Conservation (phyloP, 2,797 vertebrate species). For the Etheostoma perlongum region DNA sequence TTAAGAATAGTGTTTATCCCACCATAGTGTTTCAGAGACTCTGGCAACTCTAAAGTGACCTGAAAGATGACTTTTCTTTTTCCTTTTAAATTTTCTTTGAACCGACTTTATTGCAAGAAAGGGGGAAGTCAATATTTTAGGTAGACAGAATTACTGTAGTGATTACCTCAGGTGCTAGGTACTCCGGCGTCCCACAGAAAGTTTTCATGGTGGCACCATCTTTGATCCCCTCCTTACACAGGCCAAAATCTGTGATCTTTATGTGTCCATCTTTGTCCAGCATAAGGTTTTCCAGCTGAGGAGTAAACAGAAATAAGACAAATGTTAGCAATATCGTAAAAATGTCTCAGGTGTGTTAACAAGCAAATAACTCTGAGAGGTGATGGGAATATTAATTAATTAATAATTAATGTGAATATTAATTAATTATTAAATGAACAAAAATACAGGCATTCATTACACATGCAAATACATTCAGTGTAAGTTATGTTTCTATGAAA, state of each 20-base stretch:
- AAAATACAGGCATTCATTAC: background rate
- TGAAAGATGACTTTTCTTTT: background rate
- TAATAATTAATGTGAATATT: too few relatives aligned
- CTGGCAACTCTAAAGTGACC: background rate
- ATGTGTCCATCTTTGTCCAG: constrained; percentile 98
- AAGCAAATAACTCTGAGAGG: background rate
- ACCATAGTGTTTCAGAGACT: background rate
- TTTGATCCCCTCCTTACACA: constrained; percentile 98
- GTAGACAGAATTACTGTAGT: background rate
- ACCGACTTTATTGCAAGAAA: background rate
- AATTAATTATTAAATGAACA: background rate
- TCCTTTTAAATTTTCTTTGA: background rate
- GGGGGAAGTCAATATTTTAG: background rate
- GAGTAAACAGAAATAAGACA: constrained; percentile 8
- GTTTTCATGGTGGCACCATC: constrained; percentile 98
- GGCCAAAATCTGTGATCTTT: constrained; percentile 98
- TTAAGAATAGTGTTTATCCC: background rate
- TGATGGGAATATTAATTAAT: background rate
- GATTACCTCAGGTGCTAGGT: constrained; percentile 95
- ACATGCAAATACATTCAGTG: too few relatives aligned
- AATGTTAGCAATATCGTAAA: background rate
- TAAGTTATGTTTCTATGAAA: background rate
- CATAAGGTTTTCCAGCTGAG: constrained; percentile 98
- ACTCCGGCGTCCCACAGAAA: constrained; percentile 97
- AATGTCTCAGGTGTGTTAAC: background rate